A percentile compares a stretch with the other conserved stretches of the same genome.
These are phyloP conservation scores for Andrena hattorfiana DNA, from an alignment of 2,888 invertebrate genomes.

Conservation along the genomic window DNA sequence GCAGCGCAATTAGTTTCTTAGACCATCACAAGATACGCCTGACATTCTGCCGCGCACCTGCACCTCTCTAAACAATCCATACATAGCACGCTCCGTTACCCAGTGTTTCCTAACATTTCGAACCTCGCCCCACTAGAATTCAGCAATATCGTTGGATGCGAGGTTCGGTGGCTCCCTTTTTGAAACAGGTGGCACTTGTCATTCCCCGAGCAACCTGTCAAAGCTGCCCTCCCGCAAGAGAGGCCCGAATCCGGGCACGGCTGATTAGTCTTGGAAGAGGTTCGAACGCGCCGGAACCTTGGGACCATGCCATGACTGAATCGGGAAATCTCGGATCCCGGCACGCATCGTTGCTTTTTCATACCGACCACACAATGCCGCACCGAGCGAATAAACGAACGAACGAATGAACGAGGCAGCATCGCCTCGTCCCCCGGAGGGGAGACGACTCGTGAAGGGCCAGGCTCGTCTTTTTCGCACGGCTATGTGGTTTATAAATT, in stretches of 20 bases:
- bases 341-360: constrained; percentile 59
- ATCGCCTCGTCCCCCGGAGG: constrained; percentile 7
- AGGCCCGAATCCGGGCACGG: constrained; percentile 47
- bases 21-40: too few relatives aligned
- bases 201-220: constrained; percentile 45
- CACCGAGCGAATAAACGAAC: constrained; percentile 23
- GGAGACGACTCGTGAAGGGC: constrained; percentile 36
- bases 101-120: background rate
- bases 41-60: too few relatives aligned
- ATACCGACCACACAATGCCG: constrained; percentile 51
- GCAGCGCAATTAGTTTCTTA: too few relatives aligned
- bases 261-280: constrained; percentile 62
- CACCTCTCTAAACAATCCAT: background rate
- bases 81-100: background rate
- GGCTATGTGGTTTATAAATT: constrained; percentile 75
- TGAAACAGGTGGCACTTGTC: constrained; percentile 55
- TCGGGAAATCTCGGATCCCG: constrained; percentile 51
- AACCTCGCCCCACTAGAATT: background rate
- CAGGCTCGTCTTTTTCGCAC: constrained; percentile 61
- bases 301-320: constrained; percentile 43
- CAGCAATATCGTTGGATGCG: background rate
- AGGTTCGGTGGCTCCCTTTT: background rate
- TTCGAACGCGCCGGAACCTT: constrained; percentile 54
- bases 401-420: background rate
- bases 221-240: constrained; percentile 6